Base-by-base conservation (phyloP, 2,797 vertebrate genomes). In the Parauchenoglanis punctatus region DNA sequence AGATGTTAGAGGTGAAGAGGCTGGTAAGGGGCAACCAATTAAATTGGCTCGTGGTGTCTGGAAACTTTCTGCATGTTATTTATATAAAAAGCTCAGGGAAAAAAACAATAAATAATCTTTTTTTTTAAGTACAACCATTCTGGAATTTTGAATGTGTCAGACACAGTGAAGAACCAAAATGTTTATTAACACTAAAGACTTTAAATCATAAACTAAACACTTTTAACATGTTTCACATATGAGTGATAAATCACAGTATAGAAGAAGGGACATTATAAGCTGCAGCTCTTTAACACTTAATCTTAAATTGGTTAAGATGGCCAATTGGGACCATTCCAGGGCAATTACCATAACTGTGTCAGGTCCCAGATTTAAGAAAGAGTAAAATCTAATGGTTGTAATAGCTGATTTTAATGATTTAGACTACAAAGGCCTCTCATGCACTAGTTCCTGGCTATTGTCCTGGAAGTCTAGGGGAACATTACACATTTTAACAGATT, bases 41-140 rank as follows among this genome's bases (percentile, higher is more conserved):
- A 40, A 80, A 59, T 28, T 63, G 44, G 59, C n/a, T 82, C 7
- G 61, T 82, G 61, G 44, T 65, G 4, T 65, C 59, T 82, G 59
- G 59, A 82, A 82, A 67, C 4, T 28, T 82, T 20, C 49, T 82
- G 25, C 25, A 67, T 67, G 28, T 52, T 49, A 49, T 82, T 82
- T 67, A 15, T 49, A 82, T 82, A 67, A 82, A 82, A 82, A 67
- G 3, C 54, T 31, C 11, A 2, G 11, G 11, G 10, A 46, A 23
- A 40, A 44, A 44, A 7, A 18, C 4, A 20, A 5, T 40, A 72
- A 72, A 7, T 8, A 20, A 35, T 1, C 15, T 20, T 20, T 40
- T 31, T 70, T 40, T 35, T 56, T 56, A 2, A 75, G 52, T 20
- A 56, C n/a, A 58, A 18, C 56, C 56, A 18, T 80, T 59, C 56